Base-by-base conservation (phyloP, 2,888 invertebrate genomes). In the Acanthopleura granulata region DNA sequence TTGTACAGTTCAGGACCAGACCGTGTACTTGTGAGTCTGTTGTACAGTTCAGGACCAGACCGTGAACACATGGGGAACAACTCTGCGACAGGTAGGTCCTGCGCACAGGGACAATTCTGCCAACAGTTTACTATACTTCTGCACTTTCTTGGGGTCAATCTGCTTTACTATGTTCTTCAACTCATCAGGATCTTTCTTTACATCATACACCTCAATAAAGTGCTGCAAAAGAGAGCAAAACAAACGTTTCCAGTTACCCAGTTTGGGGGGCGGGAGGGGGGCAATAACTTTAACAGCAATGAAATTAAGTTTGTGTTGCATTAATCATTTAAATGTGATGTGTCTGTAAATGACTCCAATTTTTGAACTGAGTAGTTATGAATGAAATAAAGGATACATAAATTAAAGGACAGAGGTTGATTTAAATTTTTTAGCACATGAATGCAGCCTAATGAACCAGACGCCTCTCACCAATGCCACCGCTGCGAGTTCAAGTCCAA, bases 171-270 rank as follows among this genome's bases (percentile, higher is more conserved):
- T 74, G 79, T 96, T 97, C 0, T 88, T 82, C 80, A 96, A 84
- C 91, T 97, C 95, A 87, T 93, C 93, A 0, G 94, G 94, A 88
- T 97, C 96, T 0, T 85, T 85, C 0, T 86, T 88, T 18, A 96
- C 87, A 88, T 96, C 93, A 88, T 96, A 97, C n/a, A 93, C 93
- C 91, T 97, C 96, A 0, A 93, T 91, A 87, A 94, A 96, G 80
- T 92, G 90, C 88, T 89, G 79, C 70, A 83, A 84, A 74, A 49
- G 62, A 72, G 78, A 72, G 75, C 77, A n/a, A n/a, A n/a, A 27
- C 76, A 77, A 9, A 40, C 40, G 9, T 40, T 9, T 40, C 3
- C 3, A 40, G 40, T 40, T 6, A 40, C 40, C 40, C 3, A 0
- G 91, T 83, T 0, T 89, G 86, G 16, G 86, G n/a, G n/a, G 84